Percentiles rank a stretch among this genome's conserved stretches.
phyloP scores from a whole-genome alignment of 2,888 invertebrate species.

The Sipha maydis region DNA sequence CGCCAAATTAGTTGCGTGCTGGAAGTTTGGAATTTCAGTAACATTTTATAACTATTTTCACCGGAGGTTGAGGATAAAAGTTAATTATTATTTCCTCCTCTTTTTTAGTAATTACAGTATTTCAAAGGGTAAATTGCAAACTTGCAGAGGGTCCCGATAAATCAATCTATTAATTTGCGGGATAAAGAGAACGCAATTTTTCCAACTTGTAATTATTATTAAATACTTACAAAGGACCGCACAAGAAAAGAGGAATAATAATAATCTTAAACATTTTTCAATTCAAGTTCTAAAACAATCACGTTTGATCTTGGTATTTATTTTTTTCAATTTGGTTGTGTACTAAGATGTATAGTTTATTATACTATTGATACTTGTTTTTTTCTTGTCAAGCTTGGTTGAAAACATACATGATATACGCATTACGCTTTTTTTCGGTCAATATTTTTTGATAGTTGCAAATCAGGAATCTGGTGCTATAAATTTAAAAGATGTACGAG shows the following conservation, averaged over 20 bases:
- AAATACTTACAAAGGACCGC: neutral
- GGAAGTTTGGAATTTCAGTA: conserved; percentile 27
- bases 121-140: conserved; percentile 15
- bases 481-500: neutral
- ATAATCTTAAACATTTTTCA: neutral
- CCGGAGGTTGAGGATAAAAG: too few relatives aligned
- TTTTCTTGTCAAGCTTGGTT: neutral
- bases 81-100: neutral
- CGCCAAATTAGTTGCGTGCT: neutral
- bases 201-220: conserved; percentile 13
- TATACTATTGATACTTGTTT: too few relatives aligned
- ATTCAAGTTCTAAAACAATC: neutral
- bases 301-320: conserved; percentile 18
- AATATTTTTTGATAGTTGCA: too few relatives aligned
- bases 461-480: too few relatives aligned
- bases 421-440: too few relatives aligned
- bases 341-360: neutral
- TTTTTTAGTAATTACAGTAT: neutral
- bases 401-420: neutral
- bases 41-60: neutral
- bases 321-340: conserved; percentile 17
- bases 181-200: neutral
- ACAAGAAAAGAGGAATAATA: neutral
- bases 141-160: neutral
- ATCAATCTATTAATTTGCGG: conserved; percentile 6